A percentile compares a stretch with the other conserved stretches of the same genome.
phyloP scores from a whole-genome alignment of 1,140 invertebrate genomes.

The Zophobas morio region DNA sequence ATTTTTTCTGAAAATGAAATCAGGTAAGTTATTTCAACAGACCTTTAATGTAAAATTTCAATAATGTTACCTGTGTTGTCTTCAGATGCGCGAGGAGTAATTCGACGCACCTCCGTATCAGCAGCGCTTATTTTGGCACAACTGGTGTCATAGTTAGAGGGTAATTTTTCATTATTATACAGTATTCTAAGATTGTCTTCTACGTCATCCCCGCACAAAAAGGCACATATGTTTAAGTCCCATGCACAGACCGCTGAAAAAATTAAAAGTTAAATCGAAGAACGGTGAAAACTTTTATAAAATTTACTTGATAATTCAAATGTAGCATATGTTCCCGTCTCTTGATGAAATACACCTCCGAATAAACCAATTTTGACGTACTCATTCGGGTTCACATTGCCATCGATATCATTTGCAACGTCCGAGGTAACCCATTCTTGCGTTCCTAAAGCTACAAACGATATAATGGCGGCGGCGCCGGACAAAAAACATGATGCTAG shows the following conservation, averaged over 20 bases:
- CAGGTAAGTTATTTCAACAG: not conserved
- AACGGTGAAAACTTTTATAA: not conserved
- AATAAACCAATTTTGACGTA: constrained; percentile 19
- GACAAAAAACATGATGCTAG: constrained; percentile 49
- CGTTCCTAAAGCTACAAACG: constrained; percentile 52
- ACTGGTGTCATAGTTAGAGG: not conserved
- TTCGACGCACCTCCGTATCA: not conserved
- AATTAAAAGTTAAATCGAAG: not conserved
- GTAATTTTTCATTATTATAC: not conserved
- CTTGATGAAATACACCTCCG: constrained; percentile 3
- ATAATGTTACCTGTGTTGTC: no score
- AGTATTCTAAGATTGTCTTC: not conserved
- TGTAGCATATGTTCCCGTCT: not conserved
- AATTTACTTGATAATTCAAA: constrained; percentile 15
- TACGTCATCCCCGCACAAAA: constrained; percentile 44
- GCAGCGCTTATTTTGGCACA: not conserved
- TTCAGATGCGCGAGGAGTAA: no score
- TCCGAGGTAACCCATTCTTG: constrained; percentile 51
- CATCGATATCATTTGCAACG: not conserved
- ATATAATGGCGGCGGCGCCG: constrained; percentile 47
- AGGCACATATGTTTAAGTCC: constrained; percentile 50
- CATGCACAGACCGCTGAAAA: constrained; percentile 51
- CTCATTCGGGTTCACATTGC: not conserved
- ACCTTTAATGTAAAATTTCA: no score
- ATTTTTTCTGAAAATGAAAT: constrained; percentile 41